These are phyloP conservation scores for Leptinotarsa peninsularis DNA, from an alignment of 2,888 invertebrate species.

Conservation along the genomic window DNA sequence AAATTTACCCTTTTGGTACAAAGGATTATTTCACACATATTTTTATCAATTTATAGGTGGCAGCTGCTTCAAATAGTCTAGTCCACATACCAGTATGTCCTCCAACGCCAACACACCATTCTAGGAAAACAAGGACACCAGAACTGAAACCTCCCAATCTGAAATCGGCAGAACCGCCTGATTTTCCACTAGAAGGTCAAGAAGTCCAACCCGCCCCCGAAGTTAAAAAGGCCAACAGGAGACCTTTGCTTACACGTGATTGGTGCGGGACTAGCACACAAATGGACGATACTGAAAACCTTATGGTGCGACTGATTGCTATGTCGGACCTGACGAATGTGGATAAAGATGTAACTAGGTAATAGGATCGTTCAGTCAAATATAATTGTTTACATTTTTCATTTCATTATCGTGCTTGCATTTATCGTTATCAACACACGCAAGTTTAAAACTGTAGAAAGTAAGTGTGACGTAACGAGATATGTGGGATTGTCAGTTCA, in stretches of 20 bases:
- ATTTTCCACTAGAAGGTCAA: conserved; percentile 35
- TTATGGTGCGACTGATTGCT: conserved; percentile 70
- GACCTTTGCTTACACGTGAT: neutral
- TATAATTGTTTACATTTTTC: no score
- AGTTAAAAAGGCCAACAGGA: conserved; percentile 4
- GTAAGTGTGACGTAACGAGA: no score
- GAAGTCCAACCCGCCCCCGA: conserved; percentile 61
- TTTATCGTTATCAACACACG: no score
- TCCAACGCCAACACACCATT: conserved; percentile 89
- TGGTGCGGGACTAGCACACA: conserved; percentile 33
- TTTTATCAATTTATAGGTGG: conserved; percentile 36
- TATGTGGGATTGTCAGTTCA: no score
- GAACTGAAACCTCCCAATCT: conserved; percentile 67
- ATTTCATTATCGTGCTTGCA: no score
- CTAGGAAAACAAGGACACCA: conserved; percentile 72
- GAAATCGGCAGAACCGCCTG: conserved; percentile 61
- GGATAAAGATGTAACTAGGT: conserved; percentile 57
- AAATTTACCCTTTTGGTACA: no score
- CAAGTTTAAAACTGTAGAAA: no score
- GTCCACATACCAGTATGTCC: conserved; percentile 76
- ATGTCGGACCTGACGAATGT: conserved; percentile 71
- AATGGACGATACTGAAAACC: conserved; percentile 53
- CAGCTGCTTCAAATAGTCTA: conserved; percentile 29
- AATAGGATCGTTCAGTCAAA: neutral
- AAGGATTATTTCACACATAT: neutral